A percentile compares a stretch with the other conserved stretches of the same genome.
phyloP scores from a whole-genome alignment of 30 jellyfish, hydroid and myxozoan genomes.

The Mastigias papua region DNA sequence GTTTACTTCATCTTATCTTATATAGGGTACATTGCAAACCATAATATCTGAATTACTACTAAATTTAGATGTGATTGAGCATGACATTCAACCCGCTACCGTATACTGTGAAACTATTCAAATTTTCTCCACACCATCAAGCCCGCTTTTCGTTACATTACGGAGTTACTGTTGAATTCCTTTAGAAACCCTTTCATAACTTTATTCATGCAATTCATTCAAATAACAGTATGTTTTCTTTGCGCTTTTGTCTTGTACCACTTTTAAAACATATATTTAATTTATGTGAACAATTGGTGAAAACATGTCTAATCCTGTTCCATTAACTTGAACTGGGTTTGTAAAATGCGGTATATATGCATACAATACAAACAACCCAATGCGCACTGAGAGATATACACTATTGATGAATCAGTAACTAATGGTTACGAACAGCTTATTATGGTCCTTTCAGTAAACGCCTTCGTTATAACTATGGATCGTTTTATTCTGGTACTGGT shows the following conservation, averaged over 20 bases:
- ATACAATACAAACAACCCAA: neutral
- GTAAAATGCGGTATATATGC: neutral
- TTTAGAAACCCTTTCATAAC: no score
- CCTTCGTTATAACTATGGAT: neutral
- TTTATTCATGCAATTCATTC: neutral
- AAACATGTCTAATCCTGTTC: neutral
- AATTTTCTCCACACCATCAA: no score
- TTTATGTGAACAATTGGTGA: neutral
- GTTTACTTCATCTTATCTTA: no score
- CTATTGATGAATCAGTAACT: neutral
- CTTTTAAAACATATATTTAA: neutral
- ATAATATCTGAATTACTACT: no score
- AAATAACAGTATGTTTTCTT: neutral
- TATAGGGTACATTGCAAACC: no score
- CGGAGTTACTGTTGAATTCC: no score
- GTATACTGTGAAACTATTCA: no score
- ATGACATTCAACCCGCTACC: no score
- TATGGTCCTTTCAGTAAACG: neutral
- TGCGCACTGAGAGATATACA: neutral
- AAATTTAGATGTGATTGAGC: no score
- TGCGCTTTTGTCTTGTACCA: neutral
- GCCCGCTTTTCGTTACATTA: no score
- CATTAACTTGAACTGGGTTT: neutral
- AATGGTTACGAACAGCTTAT: neutral
- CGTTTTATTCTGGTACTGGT: neutral